Percentiles rank a stretch among this genome's conserved stretches.
Evolutionary conservation across 92 coral and sea anemone species (phyloP).

Genomic region (Parazoanthus darwini): DNA sequence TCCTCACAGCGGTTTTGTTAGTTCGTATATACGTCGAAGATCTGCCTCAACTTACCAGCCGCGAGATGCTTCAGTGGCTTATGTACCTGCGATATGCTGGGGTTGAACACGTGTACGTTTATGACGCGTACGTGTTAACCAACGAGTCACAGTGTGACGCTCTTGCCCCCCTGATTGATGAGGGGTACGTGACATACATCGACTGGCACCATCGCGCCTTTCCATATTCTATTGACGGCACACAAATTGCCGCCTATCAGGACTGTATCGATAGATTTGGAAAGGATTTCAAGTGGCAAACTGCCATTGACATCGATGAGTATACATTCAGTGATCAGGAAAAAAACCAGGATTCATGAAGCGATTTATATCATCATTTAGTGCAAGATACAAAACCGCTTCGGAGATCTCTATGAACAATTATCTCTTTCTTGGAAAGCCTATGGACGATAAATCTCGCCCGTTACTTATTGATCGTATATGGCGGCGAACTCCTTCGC

Average conservation of each 20-base stretch:
- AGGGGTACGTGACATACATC: constrained; percentile 50
- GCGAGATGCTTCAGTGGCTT: constrained; percentile 57
- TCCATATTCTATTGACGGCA: constrained; percentile 44
- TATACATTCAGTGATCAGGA: constrained; percentile 48
- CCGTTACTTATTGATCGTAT: constrained; percentile 50
- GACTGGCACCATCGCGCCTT: constrained; percentile 50
- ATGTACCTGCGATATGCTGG: constrained; percentile 56
- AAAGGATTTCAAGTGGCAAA: constrained; percentile 13
- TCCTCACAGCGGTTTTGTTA: too few relatives aligned
- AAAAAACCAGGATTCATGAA: constrained; percentile 32
- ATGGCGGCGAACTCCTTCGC: constrained; percentile 41
- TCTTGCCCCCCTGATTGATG: constrained; percentile 42
- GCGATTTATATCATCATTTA: constrained; percentile 18
- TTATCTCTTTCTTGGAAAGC: constrained; percentile 55
- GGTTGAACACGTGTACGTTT: constrained; percentile 52
- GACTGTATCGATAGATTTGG: constrained; percentile 36
- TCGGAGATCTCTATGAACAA: constrained; percentile 48
- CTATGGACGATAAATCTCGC: constrained; percentile 27
- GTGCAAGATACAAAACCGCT: constrained; percentile 1
- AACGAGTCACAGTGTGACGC: constrained; percentile 51
- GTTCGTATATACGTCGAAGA: too few relatives aligned
- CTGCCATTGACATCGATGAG: constrained; percentile 51
- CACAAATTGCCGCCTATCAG: constrained; percentile 51
- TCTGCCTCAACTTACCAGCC: too few relatives aligned
- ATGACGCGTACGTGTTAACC: constrained; percentile 49